Percentiles rank a stretch among this genome's conserved stretches.
These are phyloP conservation scores for Equus przewalskii DNA, from an alignment of 2,113 vertebrate species.

Conservation along the genomic window DNA sequence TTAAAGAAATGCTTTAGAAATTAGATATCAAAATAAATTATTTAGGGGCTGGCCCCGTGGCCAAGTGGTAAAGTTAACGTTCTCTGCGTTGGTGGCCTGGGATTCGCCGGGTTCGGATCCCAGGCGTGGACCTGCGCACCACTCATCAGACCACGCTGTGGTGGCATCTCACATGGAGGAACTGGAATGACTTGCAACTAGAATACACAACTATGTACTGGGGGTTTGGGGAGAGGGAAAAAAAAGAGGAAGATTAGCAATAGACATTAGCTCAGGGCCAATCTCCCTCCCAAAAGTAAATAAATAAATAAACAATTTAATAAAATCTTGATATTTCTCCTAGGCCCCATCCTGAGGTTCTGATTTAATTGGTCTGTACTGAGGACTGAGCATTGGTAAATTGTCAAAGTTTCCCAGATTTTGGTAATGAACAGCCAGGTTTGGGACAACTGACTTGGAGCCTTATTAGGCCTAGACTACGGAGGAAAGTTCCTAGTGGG, in stretches of 20 bases:
- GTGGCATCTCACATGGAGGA: too few relatives aligned
- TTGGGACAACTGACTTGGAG: background rate
- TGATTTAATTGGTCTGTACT: background rate
- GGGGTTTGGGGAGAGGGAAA: too few relatives aligned
- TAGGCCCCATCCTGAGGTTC: background rate
- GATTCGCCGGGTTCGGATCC: too few relatives aligned
- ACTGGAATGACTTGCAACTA: too few relatives aligned
- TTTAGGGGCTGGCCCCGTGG: background rate
- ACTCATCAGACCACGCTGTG: too few relatives aligned
- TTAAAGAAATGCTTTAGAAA: background rate
- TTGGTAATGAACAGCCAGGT: background rate
- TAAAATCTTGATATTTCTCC: background rate
- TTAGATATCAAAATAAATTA: background rate
- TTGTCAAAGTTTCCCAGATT: background rate
- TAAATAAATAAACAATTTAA: constrained; percentile 1
- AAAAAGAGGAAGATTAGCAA: too few relatives aligned
- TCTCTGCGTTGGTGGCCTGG: too few relatives aligned
- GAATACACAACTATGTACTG: too few relatives aligned
- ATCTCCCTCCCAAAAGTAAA: background rate
- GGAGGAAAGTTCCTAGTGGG: background rate
- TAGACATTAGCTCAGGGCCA: too few relatives aligned
- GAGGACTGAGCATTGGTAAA: background rate
- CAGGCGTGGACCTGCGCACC: too few relatives aligned
- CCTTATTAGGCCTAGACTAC: background rate
- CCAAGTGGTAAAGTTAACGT: too few relatives aligned